Base-by-base conservation (phyloP, 2,113 vertebrate species). In the Corythaixoides concolor region DNA sequence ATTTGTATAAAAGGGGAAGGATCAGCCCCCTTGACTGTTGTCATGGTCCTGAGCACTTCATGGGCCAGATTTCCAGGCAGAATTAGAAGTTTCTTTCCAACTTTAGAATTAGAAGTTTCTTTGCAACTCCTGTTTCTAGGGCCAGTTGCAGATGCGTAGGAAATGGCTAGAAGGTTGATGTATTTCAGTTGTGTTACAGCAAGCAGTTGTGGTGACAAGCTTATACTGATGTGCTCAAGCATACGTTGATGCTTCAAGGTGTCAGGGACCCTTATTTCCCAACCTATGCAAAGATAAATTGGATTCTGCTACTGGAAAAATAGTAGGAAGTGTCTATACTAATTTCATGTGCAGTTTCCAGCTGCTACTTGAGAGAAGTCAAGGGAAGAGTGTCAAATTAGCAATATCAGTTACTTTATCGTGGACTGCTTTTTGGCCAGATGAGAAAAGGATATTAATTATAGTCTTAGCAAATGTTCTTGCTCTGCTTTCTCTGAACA, bases 361-460 rank as follows among this genome's bases (percentile, higher is more conserved):
- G 21, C 47, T 75, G 37, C 58, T 3, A 1, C 87, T 75, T 66
- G 39, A 85, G 6, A 26, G 30, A 60, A 94, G 18, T 69, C 56
- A 87, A 64, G 37, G 47, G 33, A 75, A 91, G 39, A 95, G 85
- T 56, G 23, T 85, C n/a, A 74, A 77, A 77, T 90, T 86, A 88
- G n/a, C 41, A n/a, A 15, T 49, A 49, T 33, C 43, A 64, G 3
- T 49, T 79, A 66, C 37, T 56, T 72, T 69, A 62, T 41, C 19
- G 11, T 83, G 37, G 23, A 28, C 41, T 66, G 53, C 6, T 70
- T 94, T 79, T 72, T 21, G 50, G 50, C 35, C 50, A 74, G 64
- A 91, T 50, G 32, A 74, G 66, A 80, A 83, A 88, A 80, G 0
- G 20, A 6, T 37, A 59, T 88, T 95, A 91, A 95, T 93, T 88